Evolutionary conservation across 2,113 vertebrate species (phyloP), one percentile per base, ranked within the genome.

Genomic region (Ciconia stormi): DNA sequence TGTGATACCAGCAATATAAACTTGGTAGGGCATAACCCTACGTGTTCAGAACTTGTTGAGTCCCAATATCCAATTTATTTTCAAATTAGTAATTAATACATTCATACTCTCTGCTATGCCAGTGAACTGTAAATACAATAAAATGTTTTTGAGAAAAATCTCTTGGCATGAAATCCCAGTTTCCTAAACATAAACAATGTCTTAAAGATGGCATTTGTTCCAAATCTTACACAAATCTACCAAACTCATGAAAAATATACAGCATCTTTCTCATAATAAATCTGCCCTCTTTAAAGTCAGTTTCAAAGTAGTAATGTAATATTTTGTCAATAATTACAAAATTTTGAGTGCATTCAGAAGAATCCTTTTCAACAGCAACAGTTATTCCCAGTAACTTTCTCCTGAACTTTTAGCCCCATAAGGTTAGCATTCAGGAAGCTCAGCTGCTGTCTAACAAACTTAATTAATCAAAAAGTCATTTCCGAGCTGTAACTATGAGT

Each of bases 401-500:
- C 89, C 97, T 98, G 98, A 98, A 98, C 98, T 98, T 98, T 98
- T 98, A 98, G 98, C 98, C 98, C 98, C 98, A 98, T 98, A 98
- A 98, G 98, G 98, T 99, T 98, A 98, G 98, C 98, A 98, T 99
- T 99, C 98, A 98, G 98, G 98, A 98, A 98, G 98, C 99, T 99
- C 99, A 99, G 99, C 99, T 99, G 99, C 98, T 99, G 98, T 98
- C 98, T 98, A 99, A 98, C 97, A 99, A 99, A 98, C 98, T 98
- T 99, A 99, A 99, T 99, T 99, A 99, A 99, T 99, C 98, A 98
- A 98, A 98, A 99, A 99, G 98, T 99, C 98, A 99, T 99, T 99
- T 99, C 99, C 98, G 99, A 98, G 98, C 98, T 98, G 98, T 98
- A 97, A 98, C 98, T 98, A 98, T 98, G 98, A 99, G 98, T 99